Conservation (phyloP, 2,888 invertebrate genomes). For the Eilema sororculum region DNA sequence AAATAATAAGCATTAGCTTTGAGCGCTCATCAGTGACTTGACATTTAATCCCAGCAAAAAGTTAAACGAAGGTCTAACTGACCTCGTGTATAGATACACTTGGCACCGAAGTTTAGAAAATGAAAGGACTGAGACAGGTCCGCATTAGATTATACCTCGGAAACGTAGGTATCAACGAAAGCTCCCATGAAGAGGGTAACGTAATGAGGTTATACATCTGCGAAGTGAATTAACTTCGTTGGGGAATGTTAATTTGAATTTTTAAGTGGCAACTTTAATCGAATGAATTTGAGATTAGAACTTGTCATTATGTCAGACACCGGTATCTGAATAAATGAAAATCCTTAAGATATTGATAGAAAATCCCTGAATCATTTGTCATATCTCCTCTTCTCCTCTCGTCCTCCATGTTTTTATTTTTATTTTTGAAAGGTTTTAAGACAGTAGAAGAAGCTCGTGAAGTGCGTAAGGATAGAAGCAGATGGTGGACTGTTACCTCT, state of each 20-base stretch:
- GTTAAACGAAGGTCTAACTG: constrained; percentile 40
- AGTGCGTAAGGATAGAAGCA: no score
- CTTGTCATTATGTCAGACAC: background rate
- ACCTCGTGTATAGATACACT: constrained; percentile 42
- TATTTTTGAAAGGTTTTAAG: background rate
- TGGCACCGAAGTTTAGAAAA: constrained; percentile 61
- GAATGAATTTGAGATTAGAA: constrained; percentile 43
- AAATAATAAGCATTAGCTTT: constrained; percentile 8
- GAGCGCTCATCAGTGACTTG: constrained; percentile 22
- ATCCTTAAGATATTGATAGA: no score
- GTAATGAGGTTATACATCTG: constrained; percentile 76
- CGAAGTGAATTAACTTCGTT: constrained; percentile 63
- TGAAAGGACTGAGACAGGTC: constrained; percentile 57
- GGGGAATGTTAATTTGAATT: constrained; percentile 63
- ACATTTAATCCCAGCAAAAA: constrained; percentile 47
- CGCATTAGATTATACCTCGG: constrained; percentile 69
- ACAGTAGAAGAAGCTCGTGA: no score
- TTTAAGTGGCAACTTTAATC: constrained; percentile 54
- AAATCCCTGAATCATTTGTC: no score
- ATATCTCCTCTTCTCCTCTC: no score
- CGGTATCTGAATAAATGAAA: background rate
- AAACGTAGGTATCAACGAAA: constrained; percentile 66
- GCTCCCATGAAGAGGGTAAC: constrained; percentile 74
- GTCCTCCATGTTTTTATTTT: no score
- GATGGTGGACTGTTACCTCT: no score